A percentile compares a stretch with the other conserved stretches of the same genome.
Evolutionary conservation across 2,113 vertebrate species (phyloP).

Genomic region (Nipponia nippon): DNA sequence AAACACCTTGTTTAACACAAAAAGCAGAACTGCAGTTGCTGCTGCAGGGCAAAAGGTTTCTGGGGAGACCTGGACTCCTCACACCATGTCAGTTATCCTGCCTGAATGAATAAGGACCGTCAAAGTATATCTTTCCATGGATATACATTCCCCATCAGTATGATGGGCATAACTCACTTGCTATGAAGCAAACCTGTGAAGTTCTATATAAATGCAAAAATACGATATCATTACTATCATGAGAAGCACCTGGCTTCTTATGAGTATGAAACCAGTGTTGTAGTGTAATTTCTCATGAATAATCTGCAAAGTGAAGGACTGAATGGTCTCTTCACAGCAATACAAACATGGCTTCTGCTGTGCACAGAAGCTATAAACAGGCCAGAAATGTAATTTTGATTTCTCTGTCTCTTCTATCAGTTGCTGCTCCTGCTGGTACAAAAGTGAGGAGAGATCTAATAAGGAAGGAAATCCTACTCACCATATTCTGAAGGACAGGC

Average conservation of each 20-base stretch:
- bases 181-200: background rate
- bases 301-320: background rate
- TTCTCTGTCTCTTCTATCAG: background rate
- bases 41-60: background rate
- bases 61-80: background rate
- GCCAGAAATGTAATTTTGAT: background rate
- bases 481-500: constrained; percentile 70
- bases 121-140: background rate
- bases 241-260: background rate
- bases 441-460: background rate
- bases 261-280: background rate
- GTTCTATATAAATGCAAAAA: background rate
- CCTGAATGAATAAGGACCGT: background rate
- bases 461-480: constrained; percentile 59
- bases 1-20: background rate
- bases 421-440: background rate
- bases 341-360: background rate
- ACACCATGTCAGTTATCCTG: background rate
- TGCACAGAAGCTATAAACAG: background rate
- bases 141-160: background rate
- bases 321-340: background rate
- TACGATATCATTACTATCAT: background rate
- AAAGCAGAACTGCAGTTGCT: background rate
- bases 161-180: background rate
- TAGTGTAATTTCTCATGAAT: background rate